A percentile compares a stretch with the other conserved stretches of the same genome.
Evolutionary conservation across 2,113 vertebrate species (phyloP).

Genomic region (Emydura subglobosa): DNA sequence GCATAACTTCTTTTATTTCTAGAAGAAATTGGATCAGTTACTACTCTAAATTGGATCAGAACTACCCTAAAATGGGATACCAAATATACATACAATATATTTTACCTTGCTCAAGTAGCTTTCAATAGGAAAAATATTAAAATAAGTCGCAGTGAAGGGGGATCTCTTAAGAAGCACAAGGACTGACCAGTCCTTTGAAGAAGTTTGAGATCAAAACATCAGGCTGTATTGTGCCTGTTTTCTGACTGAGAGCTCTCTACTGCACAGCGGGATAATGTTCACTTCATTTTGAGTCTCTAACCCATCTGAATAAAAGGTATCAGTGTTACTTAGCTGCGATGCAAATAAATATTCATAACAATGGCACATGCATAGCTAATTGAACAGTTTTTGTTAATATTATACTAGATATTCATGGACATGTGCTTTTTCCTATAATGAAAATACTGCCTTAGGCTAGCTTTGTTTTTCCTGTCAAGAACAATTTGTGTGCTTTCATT

Average conservation of each 20-base stretch:
- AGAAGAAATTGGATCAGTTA: not conserved
- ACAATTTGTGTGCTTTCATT: conserved; percentile 86
- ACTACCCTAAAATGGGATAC: not conserved
- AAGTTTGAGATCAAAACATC: conserved; percentile 50
- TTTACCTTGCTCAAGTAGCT: not conserved
- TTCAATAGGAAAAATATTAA: conserved; percentile 10
- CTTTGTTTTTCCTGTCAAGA: conserved; percentile 88
- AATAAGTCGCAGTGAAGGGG: conserved; percentile 18
- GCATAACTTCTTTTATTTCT: not conserved
- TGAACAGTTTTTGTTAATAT: conserved; percentile 88
- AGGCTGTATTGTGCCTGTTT: not conserved
- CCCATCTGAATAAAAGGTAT: conserved; percentile 75
- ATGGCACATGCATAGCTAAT: conserved; percentile 85
- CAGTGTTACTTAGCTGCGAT: conserved; percentile 70
- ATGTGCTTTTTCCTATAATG: conserved; percentile 87
- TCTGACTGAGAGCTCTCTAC: conserved; percentile 25
- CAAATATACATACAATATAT: not conserved
- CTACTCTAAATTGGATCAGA: not conserved
- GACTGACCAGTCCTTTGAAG: conserved; percentile 21
- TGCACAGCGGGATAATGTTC: conserved; percentile 58
- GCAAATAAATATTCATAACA: conserved; percentile 87
- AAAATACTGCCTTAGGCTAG: conserved; percentile 85
- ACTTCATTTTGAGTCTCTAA: conserved; percentile 73
- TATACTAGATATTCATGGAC: conserved; percentile 87
- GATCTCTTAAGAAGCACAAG: conserved; percentile 6